A percentile compares a stretch with the other conserved stretches of the same genome.
These are phyloP conservation scores for Neodon shergylaensis DNA, from an alignment of 2,113 vertebrate species.

Conservation along the genomic window DNA sequence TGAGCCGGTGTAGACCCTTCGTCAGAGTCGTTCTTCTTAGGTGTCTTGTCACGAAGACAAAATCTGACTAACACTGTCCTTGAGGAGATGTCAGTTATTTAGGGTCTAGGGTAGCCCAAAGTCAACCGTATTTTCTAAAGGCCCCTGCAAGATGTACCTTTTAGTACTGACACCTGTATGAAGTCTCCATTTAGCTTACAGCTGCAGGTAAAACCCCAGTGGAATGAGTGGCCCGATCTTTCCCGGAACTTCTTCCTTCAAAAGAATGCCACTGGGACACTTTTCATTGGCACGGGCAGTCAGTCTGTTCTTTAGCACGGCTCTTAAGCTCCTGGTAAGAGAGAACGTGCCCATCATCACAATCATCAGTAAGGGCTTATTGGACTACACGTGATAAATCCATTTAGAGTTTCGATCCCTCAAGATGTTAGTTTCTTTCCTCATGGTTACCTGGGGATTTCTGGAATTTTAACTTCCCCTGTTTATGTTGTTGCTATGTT, in stretches of 20 bases:
- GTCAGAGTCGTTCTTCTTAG: neutral
- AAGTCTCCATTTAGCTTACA: neutral
- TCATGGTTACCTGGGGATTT: neutral
- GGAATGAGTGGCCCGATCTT: neutral
- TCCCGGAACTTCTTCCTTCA: neutral
- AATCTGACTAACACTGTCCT: neutral
- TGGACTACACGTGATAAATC: neutral
- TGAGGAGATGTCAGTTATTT: neutral
- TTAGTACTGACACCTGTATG: neutral
- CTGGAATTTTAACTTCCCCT: conserved; percentile 30
- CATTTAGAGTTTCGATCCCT: neutral
- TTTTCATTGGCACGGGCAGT: neutral
- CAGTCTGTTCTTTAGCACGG: neutral
- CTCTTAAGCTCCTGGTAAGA: neutral
- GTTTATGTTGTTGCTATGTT: neutral
- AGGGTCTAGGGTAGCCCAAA: too few species aligned
- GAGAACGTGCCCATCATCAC: neutral
- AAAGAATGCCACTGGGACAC: neutral
- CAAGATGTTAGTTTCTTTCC: neutral
- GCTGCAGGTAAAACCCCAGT: neutral
- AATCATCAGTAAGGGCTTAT: neutral
- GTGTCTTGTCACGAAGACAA: neutral
- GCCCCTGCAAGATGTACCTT: neutral
- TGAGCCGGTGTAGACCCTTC: neutral
- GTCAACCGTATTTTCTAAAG: neutral